Evolutionary conservation across 2,797 vertebrate genomes (phyloP).

Genomic region (Chromobotia macracanthus): DNA sequence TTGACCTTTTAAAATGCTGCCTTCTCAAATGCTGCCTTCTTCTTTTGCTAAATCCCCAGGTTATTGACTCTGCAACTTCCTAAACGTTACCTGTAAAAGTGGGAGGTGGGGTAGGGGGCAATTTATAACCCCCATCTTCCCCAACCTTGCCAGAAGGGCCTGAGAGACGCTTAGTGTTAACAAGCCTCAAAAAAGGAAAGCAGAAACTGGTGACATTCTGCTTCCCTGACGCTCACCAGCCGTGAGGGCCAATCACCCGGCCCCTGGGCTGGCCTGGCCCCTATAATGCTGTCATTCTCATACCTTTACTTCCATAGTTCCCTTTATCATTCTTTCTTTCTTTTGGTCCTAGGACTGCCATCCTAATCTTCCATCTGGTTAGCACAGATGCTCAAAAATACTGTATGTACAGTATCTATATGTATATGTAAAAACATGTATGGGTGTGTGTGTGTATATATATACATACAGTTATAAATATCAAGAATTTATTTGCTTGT

Average conservation of each 20-base stretch:
- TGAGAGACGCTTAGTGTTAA: conserved; percentile 56
- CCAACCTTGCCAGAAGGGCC: conserved; percentile 59
- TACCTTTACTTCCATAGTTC: neutral
- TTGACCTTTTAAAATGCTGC: conserved; percentile 78
- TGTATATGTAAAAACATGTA: too few relatives aligned
- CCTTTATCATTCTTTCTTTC: neutral
- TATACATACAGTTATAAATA: neutral
- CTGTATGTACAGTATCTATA: too few relatives aligned
- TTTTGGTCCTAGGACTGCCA: too few relatives aligned
- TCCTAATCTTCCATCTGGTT: neutral
- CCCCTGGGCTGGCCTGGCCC: neutral
- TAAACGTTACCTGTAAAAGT: conserved; percentile 67
- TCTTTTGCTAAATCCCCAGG: conserved; percentile 68
- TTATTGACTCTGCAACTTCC: conserved; percentile 71
- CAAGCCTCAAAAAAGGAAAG: conserved; percentile 58
- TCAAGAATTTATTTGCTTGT: neutral
- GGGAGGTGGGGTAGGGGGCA: conserved; percentile 51
- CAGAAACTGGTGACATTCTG: conserved; percentile 30
- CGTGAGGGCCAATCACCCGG: conserved; percentile 10
- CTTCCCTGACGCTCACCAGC: conserved; percentile 18
- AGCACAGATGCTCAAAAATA: neutral
- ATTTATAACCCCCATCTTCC: conserved; percentile 50
- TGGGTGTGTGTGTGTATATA: too few relatives aligned
- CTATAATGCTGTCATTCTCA: conserved; percentile 24
- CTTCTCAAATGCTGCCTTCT: conserved; percentile 68